Evolutionary conservation across 2,888 invertebrate species (phyloP).

Genomic region (Ectemnius continuus): DNA sequence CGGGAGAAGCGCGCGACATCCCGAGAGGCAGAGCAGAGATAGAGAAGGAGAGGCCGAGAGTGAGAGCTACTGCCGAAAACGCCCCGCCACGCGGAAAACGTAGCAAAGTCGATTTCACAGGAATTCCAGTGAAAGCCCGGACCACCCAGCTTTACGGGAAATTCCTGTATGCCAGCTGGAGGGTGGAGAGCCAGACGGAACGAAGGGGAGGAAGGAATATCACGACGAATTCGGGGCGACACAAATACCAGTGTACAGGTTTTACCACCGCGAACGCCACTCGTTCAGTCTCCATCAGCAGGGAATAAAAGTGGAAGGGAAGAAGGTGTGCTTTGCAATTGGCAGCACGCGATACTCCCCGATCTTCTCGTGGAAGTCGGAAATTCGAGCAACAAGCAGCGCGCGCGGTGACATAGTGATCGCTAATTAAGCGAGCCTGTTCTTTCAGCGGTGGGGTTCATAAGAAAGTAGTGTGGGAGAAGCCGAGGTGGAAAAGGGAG

Average conservation of each 20-base stretch:
- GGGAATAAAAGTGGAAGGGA: too few relatives aligned
- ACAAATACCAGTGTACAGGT: too few relatives aligned
- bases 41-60: conserved; percentile 6
- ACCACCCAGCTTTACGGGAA: too few relatives aligned
- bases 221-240: too few relatives aligned
- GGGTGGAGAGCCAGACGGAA: too few relatives aligned
- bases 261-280: too few relatives aligned
- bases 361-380: neutral
- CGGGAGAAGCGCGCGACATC: conserved; percentile 17
- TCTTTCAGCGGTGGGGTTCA: neutral
- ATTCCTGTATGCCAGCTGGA: too few relatives aligned
- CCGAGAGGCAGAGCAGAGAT: conserved; percentile 6
- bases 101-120: neutral
- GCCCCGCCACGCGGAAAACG: conserved; percentile 3
- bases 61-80: neutral
- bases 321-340: neutral
- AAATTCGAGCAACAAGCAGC: neutral
- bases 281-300: too few relatives aligned
- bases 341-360: neutral
- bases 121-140: neutral
- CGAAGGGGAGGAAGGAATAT: too few relatives aligned
- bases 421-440: conserved; percentile 3
- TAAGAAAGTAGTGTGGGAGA: neutral
- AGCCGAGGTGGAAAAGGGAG: neutral
- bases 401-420: neutral